A percentile compares a stretch with the other conserved stretches of the same genome.
These are phyloP conservation scores for Tholera decimalis DNA, from an alignment of 2,888 invertebrate species.

Conservation along the genomic window DNA sequence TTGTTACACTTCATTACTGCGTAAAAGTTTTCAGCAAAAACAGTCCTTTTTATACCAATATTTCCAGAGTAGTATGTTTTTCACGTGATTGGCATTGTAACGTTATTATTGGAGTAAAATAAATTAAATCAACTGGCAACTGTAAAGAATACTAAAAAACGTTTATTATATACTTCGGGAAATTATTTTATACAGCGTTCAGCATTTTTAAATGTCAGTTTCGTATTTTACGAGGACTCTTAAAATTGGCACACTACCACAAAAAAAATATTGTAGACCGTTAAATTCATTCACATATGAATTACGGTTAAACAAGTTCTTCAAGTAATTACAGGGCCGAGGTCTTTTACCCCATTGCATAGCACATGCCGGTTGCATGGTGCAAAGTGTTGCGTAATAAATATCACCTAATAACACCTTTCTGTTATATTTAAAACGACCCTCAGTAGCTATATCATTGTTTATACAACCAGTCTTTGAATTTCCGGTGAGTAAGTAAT, in stretches of 20 bases:
- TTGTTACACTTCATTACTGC: constrained; percentile 24
- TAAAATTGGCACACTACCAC: background rate
- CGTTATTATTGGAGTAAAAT: constrained; percentile 18
- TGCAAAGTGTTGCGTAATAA: constrained; percentile 43
- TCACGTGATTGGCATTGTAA: constrained; percentile 22
- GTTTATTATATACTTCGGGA: background rate
- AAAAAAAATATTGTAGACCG: constrained; percentile 13
- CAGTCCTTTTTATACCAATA: background rate
- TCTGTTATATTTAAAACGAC: constrained; percentile 30
- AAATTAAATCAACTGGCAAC: constrained; percentile 16
- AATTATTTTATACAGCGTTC: background rate
- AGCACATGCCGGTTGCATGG: constrained; percentile 39
- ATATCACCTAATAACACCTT: constrained; percentile 49
- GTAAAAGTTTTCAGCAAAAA: constrained; percentile 19
- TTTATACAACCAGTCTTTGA: constrained; percentile 59
- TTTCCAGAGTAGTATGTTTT: constrained; percentile 11
- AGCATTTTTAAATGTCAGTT: constrained; percentile 2
- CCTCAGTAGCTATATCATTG: constrained; percentile 32
- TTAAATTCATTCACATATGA: constrained; percentile 21
- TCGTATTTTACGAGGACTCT: constrained; percentile 7
- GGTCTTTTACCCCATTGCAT: constrained; percentile 17
- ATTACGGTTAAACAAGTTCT: constrained; percentile 38
- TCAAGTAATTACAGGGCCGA: constrained; percentile 28
- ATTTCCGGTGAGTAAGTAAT: constrained; percentile 64
- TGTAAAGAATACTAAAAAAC: constrained; percentile 14